These are phyloP conservation scores for Yponomeuta malinellus DNA, from an alignment of 2,888 invertebrate species.

Conservation along the genomic window DNA sequence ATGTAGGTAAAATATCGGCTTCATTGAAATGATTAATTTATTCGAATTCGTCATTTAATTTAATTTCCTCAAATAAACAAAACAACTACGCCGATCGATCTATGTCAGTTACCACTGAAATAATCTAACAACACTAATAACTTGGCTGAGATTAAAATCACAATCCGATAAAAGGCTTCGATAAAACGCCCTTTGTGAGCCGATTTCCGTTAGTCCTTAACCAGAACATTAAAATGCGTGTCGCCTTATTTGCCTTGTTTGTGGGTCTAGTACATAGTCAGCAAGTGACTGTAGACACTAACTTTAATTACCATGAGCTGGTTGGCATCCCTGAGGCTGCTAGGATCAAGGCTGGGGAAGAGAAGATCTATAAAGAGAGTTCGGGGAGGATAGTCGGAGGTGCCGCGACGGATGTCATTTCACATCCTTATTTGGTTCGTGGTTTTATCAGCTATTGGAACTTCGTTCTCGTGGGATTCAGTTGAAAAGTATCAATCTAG, in stretches of 20 bases:
- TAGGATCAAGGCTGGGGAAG: slow-evolving; percentile 17
- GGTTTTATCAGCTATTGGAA: not conserved
- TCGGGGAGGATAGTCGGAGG: slow-evolving; percentile 21
- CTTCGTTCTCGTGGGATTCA: not conserved
- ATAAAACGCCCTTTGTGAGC: not conserved
- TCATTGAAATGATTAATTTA: too few species aligned
- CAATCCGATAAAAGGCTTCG: not conserved
- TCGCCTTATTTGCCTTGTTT: not conserved
- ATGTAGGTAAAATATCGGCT: too few species aligned
- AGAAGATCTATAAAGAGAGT: slow-evolving; percentile 6
- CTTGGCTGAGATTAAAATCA: not conserved
- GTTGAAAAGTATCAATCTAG: too few species aligned
- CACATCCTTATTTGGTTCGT: slow-evolving; percentile 23
- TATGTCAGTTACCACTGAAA: not conserved
- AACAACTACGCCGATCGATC: not conserved
- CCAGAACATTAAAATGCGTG: not conserved
- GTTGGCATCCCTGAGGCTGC: slow-evolving; percentile 22
- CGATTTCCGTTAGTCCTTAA: not conserved
- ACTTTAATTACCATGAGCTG: slow-evolving; percentile 18
- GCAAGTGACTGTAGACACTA: not conserved
- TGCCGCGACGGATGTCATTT: slow-evolving; percentile 16
- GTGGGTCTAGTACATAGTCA: not conserved
- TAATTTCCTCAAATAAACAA: not conserved
- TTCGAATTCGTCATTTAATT: too few species aligned
- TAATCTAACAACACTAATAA: not conserved